A percentile compares a stretch with the other conserved stretches of the same genome.
phyloP scores from a whole-genome alignment of 2,888 invertebrate species.

The Rapana venosa region DNA sequence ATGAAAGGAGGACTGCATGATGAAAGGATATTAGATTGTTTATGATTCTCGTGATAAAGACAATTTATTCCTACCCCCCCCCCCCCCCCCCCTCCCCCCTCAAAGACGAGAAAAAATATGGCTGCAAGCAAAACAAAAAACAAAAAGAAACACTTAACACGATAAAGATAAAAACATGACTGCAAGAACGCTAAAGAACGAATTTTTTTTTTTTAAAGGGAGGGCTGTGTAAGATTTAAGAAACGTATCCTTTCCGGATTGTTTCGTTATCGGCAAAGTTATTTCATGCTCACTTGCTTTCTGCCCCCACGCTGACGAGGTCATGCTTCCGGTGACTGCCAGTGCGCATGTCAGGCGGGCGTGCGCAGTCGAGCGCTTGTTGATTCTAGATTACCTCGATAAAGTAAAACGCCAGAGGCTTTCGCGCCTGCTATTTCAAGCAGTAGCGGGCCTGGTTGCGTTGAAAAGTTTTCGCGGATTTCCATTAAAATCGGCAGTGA shows the following conservation, averaged over 20 bases:
- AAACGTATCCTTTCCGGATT: constrained; percentile 35
- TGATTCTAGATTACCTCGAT: constrained; percentile 37
- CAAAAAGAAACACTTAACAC: background rate
- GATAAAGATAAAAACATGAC: background rate
- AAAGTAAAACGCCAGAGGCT: constrained; percentile 18
- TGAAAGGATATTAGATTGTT: constrained; percentile 9
- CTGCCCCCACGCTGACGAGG: constrained; percentile 16
- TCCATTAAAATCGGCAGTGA: constrained; percentile 17
- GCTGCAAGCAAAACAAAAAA: background rate
- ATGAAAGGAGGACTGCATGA: background rate
- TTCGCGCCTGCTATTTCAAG: background rate
- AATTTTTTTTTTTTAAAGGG: background rate
- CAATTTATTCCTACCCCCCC: background rate
- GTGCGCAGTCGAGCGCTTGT: constrained; percentile 41
- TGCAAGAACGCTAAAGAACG: background rate
- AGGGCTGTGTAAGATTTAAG: background rate
- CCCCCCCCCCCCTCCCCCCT: background rate
- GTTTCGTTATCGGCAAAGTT: constrained; percentile 25
- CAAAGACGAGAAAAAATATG: background rate
- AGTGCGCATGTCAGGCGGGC: constrained; percentile 42
- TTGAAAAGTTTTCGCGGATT: constrained; percentile 7
- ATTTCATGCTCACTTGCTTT: constrained; percentile 42
- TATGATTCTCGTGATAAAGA: background rate
- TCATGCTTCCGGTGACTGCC: constrained; percentile 41
- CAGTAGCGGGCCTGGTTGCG: background rate